Base-by-base conservation (phyloP, 2,888 invertebrate species). In the Dicycla oo region DNA sequence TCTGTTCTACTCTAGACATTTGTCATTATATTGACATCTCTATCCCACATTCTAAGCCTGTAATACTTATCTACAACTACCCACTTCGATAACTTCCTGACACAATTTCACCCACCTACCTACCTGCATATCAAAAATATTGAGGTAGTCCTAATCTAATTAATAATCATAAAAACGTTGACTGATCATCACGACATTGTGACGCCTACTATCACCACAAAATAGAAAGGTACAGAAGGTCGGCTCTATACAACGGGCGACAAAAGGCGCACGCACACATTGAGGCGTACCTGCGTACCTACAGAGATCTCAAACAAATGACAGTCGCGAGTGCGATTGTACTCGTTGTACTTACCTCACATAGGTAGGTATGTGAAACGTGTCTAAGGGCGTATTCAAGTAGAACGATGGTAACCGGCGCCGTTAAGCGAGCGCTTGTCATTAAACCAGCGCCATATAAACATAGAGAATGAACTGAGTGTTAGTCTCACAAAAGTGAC, bases 171-270 rank as follows among this genome's bases (percentile, higher is more conserved):
- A 82, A 78, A 84, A 85, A 83, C 72, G 61, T 67, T 80, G 85
- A 85, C 73, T 38, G 84, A 85, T 85, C 83, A 83, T 75, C 78
- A 79, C 83, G 82, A 78, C 81, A 77, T 45, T 67, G 20, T 57
- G 82, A 78, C 83, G 82, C 82, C 82, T 82, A 80, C 70, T 88
- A 89, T 88, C 87, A 84, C 57, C 56, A 34, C 26, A 18, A 13
- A 13, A 13, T 5, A 57, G 5, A n/a, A 65, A 4, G 6, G 0
- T 47, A 13, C 43, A 74, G 49, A 65, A 65, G 54, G 40, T n/a
- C 0, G 0, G 1, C 2, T 23, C 2, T 23, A 26, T 13, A 26
- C 0, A 57, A 49, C 0, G 1, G 6, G 15, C 1, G 7, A 11
- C 11, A n/a, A 34, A 6, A 15, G 7, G 7, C 15, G 26, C 11